Conservation (phyloP, 2,797 vertebrate genomes). For the Liasis olivaceus region DNA sequence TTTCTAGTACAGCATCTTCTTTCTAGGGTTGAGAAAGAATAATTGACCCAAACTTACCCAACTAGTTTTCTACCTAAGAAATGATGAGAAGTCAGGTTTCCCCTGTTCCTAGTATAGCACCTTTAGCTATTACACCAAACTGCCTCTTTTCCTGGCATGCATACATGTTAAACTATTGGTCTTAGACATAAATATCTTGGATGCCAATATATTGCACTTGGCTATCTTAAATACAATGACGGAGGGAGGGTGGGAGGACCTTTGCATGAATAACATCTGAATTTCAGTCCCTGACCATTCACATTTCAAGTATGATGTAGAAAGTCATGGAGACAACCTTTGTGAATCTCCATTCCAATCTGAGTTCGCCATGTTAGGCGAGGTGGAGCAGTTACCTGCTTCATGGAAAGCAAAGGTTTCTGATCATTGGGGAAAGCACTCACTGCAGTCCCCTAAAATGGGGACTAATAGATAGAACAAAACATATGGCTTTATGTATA, state of each 20-base stretch:
- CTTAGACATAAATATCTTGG: neutral
- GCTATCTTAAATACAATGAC: neutral
- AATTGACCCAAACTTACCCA: neutral
- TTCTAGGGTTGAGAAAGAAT: neutral
- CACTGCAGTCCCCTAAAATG: neutral
- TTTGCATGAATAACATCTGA: neutral
- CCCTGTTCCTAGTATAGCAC: neutral
- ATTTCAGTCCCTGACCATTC: neutral
- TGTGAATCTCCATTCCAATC: neutral
- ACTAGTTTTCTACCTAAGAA: neutral
- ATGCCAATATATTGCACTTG: neutral
- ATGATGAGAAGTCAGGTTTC: neutral
- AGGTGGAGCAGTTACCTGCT: neutral
- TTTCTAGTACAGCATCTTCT: neutral
- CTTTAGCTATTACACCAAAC: neutral
- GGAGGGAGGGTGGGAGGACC: neutral
- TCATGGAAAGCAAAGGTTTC: constrained; percentile 11
- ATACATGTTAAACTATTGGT: neutral
- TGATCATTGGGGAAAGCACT: constrained; percentile 14
- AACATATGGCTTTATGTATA: neutral
- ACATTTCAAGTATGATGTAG: neutral
- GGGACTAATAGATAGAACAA: neutral
- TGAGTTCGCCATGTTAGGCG: no score
- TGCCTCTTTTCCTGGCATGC: neutral
- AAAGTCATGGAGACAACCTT: neutral